These are phyloP conservation scores for Halcyon chelicuti DNA, from an alignment of 2,797 vertebrate species.

Conservation along the genomic window DNA sequence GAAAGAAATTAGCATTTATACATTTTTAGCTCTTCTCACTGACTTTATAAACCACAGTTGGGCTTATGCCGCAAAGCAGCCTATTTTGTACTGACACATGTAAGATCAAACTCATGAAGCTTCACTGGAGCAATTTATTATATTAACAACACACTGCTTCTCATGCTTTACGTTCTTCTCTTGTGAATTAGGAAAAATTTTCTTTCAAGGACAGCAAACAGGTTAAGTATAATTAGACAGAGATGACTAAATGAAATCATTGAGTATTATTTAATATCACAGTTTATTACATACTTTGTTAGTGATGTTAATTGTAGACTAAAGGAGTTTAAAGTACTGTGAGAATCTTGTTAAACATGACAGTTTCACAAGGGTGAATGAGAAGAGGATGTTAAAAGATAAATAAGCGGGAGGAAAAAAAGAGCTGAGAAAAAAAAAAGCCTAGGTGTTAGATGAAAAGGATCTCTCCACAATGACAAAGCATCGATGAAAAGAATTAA, in stretches of 20 bases:
- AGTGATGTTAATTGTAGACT: constrained; percentile 44
- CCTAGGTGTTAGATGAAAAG: constrained; percentile 82
- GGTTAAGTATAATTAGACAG: constrained; percentile 47
- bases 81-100: constrained; percentile 20
- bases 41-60: constrained; percentile 28
- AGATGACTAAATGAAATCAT: constrained; percentile 56
- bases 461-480: constrained; percentile 65
- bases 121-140: constrained; percentile 37
- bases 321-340: constrained; percentile 8
- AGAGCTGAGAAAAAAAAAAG: background rate
- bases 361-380: constrained; percentile 66
- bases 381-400: constrained; percentile 75
- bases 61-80: background rate
- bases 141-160: constrained; percentile 15
- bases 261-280: constrained; percentile 44
- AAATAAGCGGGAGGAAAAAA: constrained; percentile 66
- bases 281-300: constrained; percentile 40
- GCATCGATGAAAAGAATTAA: constrained; percentile 92
- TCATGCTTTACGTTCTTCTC: background rate
- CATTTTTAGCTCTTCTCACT: constrained; percentile 57
- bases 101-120: constrained; percentile 5
- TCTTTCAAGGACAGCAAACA: constrained; percentile 52
- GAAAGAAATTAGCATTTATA: constrained; percentile 50
- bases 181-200: background rate
- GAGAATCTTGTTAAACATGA: constrained; percentile 59